A percentile compares a stretch with the other conserved stretches of the same genome.
phyloP scores from a whole-genome alignment of 2,888 invertebrate genomes.

The Rhamnusium bicolor region DNA sequence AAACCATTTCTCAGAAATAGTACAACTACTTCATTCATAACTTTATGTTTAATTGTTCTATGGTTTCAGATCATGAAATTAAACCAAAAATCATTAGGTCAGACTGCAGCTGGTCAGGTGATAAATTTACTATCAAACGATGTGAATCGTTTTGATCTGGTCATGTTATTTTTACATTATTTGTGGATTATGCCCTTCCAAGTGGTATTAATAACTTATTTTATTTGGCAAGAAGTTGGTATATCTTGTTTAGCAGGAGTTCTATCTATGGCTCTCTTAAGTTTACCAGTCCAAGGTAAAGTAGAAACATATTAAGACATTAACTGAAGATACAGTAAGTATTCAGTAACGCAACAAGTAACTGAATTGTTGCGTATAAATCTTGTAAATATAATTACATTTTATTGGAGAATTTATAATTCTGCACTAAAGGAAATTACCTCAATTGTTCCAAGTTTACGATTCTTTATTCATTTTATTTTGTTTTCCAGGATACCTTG shows the following conservation, averaged over 20 bases:
- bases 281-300: slow-evolving; percentile 72
- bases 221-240: slow-evolving; percentile 74
- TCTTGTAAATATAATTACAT: not conserved
- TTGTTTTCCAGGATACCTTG: slow-evolving; percentile 52
- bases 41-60: not conserved
- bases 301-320: too few relatives aligned
- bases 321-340: too few relatives aligned
- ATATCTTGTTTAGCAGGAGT: slow-evolving; percentile 77
- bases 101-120: slow-evolving; percentile 88
- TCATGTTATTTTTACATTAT: slow-evolving; percentile 80
- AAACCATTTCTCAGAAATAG: too few relatives aligned
- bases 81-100: slow-evolving; percentile 80
- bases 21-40: too few relatives aligned
- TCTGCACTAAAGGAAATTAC: too few relatives aligned
- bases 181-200: slow-evolving; percentile 87
- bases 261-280: slow-evolving; percentile 72
- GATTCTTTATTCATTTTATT: not conserved
- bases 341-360: too few relatives aligned
- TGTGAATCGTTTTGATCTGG: slow-evolving; percentile 85
- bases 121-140: slow-evolving; percentile 90
- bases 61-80: slow-evolving; percentile 74
- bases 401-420: too few relatives aligned
- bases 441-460: too few relatives aligned
- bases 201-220: slow-evolving; percentile 75
- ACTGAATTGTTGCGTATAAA: too few relatives aligned